Conservation (phyloP, 2,797 vertebrate species). For the Onychomys torridus region DNA sequence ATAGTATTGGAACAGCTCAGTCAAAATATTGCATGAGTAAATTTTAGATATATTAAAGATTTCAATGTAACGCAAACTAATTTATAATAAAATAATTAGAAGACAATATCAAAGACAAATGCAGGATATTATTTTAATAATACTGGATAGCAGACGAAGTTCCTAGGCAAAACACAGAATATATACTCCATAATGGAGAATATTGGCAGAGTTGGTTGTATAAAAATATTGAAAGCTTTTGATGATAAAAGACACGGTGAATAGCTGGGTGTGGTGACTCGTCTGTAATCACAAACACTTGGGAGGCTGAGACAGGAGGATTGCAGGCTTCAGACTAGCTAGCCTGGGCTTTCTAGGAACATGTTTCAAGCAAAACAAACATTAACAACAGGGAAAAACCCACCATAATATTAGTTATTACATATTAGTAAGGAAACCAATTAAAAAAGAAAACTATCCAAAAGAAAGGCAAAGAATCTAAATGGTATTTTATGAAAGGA, state of each 20-base stretch:
- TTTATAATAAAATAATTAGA: conserved; percentile 38
- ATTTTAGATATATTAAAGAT: conserved; percentile 52
- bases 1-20: conserved; percentile 7
- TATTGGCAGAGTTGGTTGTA: conserved; percentile 38
- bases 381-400: background rate
- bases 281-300: background rate
- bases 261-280: background rate
- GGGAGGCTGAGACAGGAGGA: background rate
- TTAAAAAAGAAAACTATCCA: background rate
- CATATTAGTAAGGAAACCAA: background rate
- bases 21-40: background rate
- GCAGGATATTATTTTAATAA: conserved; percentile 33
- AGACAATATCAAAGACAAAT: background rate
- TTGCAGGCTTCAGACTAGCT: background rate
- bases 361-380: background rate
- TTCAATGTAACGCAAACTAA: conserved; percentile 20
- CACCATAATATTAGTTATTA: background rate
- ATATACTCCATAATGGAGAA: background rate
- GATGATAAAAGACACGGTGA: background rate
- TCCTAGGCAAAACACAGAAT: conserved; percentile 28
- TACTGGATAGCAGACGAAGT: background rate
- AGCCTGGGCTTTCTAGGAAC: background rate
- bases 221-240: conserved; percentile 29
- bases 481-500: background rate
- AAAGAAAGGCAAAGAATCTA: background rate